Percentiles rank a stretch among this genome's conserved stretches.
phyloP scores from a whole-genome alignment of 2,888 invertebrate species.

The Ophonus ardosiacus region DNA sequence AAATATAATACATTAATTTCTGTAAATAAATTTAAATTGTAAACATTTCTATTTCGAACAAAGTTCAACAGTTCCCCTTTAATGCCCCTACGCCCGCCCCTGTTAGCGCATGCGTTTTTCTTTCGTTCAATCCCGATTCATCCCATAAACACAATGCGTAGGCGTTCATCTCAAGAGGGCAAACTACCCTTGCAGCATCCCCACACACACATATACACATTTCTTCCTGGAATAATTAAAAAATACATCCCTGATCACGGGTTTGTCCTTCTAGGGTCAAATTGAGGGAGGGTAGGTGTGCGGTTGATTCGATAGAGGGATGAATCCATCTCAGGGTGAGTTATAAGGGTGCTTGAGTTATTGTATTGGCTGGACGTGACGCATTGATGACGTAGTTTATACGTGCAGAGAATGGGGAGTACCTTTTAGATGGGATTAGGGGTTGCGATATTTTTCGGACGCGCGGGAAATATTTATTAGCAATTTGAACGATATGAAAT shows the following conservation, averaged over 20 bases:
- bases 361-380: conserved; percentile 25
- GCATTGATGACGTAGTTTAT: conserved; percentile 12
- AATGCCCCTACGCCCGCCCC: neutral
- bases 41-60: neutral
- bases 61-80: neutral
- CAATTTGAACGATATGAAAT: neutral
- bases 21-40: neutral
- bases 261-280: neutral
- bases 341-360: conserved; percentile 13
- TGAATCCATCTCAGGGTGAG: neutral
- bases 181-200: neutral
- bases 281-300: neutral
- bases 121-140: conserved; percentile 1
- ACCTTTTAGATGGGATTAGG: conserved; percentile 1
- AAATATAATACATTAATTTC: too few relatives aligned
- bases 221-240: conserved; percentile 30
- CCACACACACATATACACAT: neutral
- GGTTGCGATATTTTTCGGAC: neutral
- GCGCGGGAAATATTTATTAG: neutral
- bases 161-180: conserved; percentile 17
- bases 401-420: neutral
- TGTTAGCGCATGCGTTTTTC: neutral
- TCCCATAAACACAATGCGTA: conserved; percentile 7
- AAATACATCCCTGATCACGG: neutral
- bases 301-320: neutral